Evolutionary conservation across 2,113 vertebrate genomes (phyloP).

Genomic region (Onychorhynchus coronatus): DNA sequence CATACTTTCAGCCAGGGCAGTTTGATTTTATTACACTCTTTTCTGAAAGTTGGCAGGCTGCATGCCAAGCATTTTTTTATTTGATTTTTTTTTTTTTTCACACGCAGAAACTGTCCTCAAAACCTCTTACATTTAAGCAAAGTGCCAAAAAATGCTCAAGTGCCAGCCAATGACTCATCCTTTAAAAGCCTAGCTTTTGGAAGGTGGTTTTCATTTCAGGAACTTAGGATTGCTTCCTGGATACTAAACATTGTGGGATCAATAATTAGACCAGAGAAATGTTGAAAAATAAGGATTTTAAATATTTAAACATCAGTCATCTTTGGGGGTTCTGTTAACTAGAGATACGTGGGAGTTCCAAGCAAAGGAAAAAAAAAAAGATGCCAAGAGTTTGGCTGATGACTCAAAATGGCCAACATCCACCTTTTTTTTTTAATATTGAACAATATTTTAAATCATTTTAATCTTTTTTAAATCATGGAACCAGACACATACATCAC

Average conservation of each 20-base stretch:
- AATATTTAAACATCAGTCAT: constrained; percentile 44
- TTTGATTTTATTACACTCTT: not conserved
- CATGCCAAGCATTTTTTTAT: constrained; percentile 5
- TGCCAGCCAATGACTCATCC: constrained; percentile 71
- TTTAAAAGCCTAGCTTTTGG: constrained; percentile 46
- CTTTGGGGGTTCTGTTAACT: constrained; percentile 20
- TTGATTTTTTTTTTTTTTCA: not conserved
- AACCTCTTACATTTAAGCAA: constrained; percentile 55
- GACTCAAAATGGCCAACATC: constrained; percentile 6
- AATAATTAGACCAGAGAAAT: constrained; percentile 64
- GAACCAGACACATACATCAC: constrained; percentile 43
- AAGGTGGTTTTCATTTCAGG: constrained; percentile 71
- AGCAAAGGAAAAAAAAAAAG: not conserved
- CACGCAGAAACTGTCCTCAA: constrained; percentile 50
- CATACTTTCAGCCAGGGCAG: constrained; percentile 22
- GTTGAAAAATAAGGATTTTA: constrained; percentile 10
- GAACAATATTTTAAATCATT: constrained; percentile 29
- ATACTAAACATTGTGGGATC: constrained; percentile 65
- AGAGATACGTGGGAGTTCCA: not conserved
- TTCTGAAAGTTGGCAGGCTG: constrained; percentile 33
- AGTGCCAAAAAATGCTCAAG: constrained; percentile 44
- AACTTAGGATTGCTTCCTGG: constrained; percentile 67
- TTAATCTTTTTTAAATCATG: constrained; percentile 28
- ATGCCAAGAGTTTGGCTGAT: not conserved
- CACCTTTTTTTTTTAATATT: not conserved